phyloP scores from a whole-genome alignment of 2,113 vertebrate species.

The Gavialis gangeticus region DNA sequence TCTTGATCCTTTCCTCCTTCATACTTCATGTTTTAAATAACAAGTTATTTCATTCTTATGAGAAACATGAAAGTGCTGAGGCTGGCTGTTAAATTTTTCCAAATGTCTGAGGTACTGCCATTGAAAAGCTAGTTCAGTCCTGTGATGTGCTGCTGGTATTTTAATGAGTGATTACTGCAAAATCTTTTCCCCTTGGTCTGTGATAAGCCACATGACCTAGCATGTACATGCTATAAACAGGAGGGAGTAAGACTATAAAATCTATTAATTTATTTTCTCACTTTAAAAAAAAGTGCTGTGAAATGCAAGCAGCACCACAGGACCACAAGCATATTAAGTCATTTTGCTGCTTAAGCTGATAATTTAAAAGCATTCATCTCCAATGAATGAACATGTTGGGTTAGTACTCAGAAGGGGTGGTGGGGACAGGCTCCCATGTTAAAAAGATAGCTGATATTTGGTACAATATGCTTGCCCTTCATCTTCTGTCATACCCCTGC shows the following conservation, averaged over 20 bases:
- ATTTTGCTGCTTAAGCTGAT: not conserved
- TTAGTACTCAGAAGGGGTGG: not conserved
- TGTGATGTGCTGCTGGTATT: conserved; percentile 1
- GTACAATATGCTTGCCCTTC: not conserved
- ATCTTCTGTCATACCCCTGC: not conserved
- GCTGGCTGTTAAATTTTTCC: conserved; percentile 4
- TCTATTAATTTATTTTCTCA: conserved; percentile 51
- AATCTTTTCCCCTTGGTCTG: conserved; percentile 8
- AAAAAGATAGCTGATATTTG: not conserved
- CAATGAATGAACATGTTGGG: not conserved
- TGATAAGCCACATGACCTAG: conserved; percentile 55
- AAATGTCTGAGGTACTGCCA: not conserved
- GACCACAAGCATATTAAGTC: not conserved
- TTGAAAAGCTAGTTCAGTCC: conserved; percentile 28
- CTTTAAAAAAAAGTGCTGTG: conserved; percentile 23
- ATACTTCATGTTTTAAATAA: not conserved
- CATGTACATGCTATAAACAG: not conserved
- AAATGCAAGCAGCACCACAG: not conserved
- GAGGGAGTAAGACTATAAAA: not conserved
- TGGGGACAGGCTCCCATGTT: not conserved
- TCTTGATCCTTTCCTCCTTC: not conserved
- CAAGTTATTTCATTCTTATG: not conserved
- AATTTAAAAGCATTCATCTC: not conserved
- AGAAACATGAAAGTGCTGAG: not conserved
- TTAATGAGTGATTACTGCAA: conserved; percentile 11